A percentile compares a stretch with the other conserved stretches of the same genome.
phyloP scores from a whole-genome alignment of 2,797 vertebrate species.

The Artibeus jamaicensis region DNA sequence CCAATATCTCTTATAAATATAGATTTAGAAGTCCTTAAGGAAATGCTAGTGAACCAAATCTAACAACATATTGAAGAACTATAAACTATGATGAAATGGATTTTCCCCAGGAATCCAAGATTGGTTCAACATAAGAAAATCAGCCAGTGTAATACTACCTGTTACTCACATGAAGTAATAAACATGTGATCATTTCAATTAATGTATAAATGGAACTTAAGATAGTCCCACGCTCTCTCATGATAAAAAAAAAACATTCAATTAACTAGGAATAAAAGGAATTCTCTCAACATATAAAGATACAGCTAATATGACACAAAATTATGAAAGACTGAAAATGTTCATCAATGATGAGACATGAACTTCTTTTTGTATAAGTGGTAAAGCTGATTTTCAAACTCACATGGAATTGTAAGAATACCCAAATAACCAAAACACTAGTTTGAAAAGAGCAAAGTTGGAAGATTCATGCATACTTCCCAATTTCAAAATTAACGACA shows the following conservation, averaged over 20 bases:
- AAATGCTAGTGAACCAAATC: not conserved
- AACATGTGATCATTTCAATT: not conserved
- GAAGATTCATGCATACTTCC: not conserved
- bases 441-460: not conserved
- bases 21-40: not conserved
- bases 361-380: not conserved
- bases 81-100: not conserved
- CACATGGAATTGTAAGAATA: not conserved
- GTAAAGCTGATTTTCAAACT: not conserved
- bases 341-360: not conserved
- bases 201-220: not conserved
- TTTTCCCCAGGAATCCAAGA: not conserved
- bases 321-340: not conserved
- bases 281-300: not conserved
- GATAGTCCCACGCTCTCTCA: not conserved
- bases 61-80: not conserved
- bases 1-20: too few relatives aligned
- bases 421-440: not conserved
- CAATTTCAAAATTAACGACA: not conserved
- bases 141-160: not conserved
- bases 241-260: not conserved
- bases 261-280: not conserved
- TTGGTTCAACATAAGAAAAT: not conserved
- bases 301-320: not conserved
- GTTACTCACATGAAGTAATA: not conserved